Conservation (phyloP, 2,888 invertebrate genomes). For the Drosophila hamatofila region DNA sequence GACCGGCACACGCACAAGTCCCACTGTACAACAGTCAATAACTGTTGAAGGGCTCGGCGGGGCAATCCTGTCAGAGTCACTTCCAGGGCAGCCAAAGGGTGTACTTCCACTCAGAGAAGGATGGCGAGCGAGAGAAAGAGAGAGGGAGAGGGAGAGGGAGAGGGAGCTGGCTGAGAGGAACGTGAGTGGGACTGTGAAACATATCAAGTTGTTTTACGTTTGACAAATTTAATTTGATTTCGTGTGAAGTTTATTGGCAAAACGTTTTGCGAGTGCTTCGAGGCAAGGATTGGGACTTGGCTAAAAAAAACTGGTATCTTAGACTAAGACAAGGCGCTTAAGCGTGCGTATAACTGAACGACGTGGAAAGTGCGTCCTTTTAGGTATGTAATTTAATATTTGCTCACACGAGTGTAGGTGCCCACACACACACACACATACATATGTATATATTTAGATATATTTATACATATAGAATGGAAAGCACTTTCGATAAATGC, state of each 20-base stretch:
- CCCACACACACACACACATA: conserved; percentile 2
- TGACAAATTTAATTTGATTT: conserved; percentile 81
- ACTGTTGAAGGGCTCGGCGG: conserved; percentile 44
- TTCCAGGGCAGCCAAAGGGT: conserved; percentile 40
- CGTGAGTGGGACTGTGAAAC: conserved; percentile 38
- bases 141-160: background rate
- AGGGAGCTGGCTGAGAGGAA: too few species aligned
- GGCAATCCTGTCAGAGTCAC: conserved; percentile 29
- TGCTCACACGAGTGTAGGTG: conserved; percentile 22
- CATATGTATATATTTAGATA: background rate
- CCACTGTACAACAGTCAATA: conserved; percentile 46
- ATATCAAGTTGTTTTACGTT: conserved; percentile 77
- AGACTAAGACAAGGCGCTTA: conserved; percentile 34
- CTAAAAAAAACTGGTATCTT: conserved; percentile 4
- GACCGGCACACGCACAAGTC: conserved; percentile 56
- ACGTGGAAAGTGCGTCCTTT: conserved; percentile 33
- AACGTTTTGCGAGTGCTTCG: conserved; percentile 64
- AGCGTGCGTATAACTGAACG: conserved; percentile 61
- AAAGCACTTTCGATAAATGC: conserved; percentile 30
- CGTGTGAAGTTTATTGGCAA: conserved; percentile 80
- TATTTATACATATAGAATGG: conserved; percentile 2
- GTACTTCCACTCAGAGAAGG: background rate
- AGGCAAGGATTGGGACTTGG: conserved; percentile 8
- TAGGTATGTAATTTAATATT: conserved; percentile 47
- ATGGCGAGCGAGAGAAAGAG: background rate